Percentiles rank a stretch among this genome's conserved stretches.
phyloP scores from a whole-genome alignment of 2,113 vertebrate genomes.

The Zapus hudsonius region DNA sequence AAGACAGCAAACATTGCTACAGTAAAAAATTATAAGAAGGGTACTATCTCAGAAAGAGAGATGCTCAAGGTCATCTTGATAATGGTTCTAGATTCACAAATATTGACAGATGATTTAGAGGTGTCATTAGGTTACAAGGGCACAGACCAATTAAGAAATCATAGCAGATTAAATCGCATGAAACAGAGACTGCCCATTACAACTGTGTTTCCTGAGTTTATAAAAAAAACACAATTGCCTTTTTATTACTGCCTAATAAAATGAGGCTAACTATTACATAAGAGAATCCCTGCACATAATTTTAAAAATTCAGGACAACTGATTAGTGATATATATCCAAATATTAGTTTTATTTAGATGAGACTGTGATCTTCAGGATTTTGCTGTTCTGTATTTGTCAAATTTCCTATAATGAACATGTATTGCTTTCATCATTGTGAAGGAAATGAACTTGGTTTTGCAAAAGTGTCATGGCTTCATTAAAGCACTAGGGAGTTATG shows the following conservation, averaged over 20 bases:
- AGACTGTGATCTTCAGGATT: background rate
- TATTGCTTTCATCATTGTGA: background rate
- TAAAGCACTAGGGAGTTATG: slow-evolving; percentile 21
- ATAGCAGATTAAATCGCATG: background rate
- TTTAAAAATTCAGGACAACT: background rate
- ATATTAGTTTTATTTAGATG: background rate
- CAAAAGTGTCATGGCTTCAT: background rate
- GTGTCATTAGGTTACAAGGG: background rate
- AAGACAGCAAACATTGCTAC: background rate
- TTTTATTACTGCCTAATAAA: background rate
- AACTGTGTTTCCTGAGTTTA: background rate
- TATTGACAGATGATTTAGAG: background rate
- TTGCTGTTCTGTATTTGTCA: background rate
- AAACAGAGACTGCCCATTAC: background rate
- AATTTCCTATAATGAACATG: background rate
- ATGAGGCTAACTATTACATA: background rate
- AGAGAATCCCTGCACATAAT: background rate
- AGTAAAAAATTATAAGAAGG: background rate
- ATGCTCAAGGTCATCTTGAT: background rate
- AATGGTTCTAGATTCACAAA: background rate
- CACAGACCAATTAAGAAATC: background rate
- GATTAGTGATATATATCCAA: background rate
- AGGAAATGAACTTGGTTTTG: slow-evolving; percentile 30
- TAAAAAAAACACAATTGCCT: background rate
- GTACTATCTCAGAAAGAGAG: background rate